Base-by-base conservation (phyloP, 2,888 invertebrate species). In the Lepidochrysops patricia region DNA sequence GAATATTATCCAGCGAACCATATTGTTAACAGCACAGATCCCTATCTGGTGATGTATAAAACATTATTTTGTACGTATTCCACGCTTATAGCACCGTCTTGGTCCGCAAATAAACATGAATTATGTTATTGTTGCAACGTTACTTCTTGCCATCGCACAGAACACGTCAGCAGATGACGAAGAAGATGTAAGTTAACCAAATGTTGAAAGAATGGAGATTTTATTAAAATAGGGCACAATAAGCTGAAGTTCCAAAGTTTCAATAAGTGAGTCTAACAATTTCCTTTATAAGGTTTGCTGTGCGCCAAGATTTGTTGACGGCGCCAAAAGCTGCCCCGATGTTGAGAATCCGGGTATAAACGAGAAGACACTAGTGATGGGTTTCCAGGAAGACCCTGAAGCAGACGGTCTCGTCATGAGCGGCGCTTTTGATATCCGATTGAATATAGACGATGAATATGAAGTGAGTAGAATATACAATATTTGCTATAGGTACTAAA, bases 391-490 rank as follows among this genome's bases (percentile, higher is more conserved):
- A 3, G 54, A 54, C 12, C 0, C 15, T 15, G 32, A 54, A 4
- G 12, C 27, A 19, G 27, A 19, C 12, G 54, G 54, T 9, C 54
- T 54, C 3, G 4, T 29, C 15, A 19, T 54, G 15, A 9, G 29
- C 9, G 54, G 54, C 15, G 15, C 54, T 29, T 13, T 54, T 25
- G 25, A 29, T 34, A 2, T 49, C 13, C 15, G 23, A 15, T 27
- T 19, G 23, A 49, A 57, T 9, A 57, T 64, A 15, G 57, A 35
- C 1, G 64, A 67, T 13, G 64, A 64, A 2, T 62, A 63, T 29
- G 48, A 48, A 43, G 68, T 68, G 54, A 57, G 56, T 58, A 5
- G n/a, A n/a, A n/a, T n/a, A n/a, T n/a, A n/a, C n/a, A n/a, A n/a
- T n/a, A n/a, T n/a, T n/a, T n/a, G n/a, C n/a, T n/a, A n/a, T n/a